Percentiles rank a stretch among this genome's conserved stretches.
Evolutionary conservation across 2,888 invertebrate species (phyloP).

Genomic region (Drosophila macrospina): DNA sequence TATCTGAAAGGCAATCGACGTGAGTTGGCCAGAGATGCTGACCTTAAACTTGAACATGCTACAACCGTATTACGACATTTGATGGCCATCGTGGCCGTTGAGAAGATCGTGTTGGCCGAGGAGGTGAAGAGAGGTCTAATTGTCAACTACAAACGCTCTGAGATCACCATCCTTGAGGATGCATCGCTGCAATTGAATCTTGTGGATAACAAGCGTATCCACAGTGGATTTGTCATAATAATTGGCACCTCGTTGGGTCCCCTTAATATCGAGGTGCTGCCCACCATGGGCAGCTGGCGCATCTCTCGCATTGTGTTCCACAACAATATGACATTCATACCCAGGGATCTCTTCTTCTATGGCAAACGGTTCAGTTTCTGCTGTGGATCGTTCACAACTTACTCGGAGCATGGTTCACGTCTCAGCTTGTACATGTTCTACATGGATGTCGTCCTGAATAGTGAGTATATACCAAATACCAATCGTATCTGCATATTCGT

Average conservation of each 20-base stretch:
- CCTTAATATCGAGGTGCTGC: constrained; percentile 21
- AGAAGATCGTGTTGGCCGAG: constrained; percentile 35
- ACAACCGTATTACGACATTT: constrained; percentile 31
- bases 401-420: neutral
- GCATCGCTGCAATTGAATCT: neutral
- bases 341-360: constrained; percentile 40
- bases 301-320: neutral
- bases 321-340: neutral
- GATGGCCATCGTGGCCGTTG: constrained; percentile 26
- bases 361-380: constrained; percentile 47
- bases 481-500: too few species aligned
- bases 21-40: neutral
- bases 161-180: neutral
- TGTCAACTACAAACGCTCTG: constrained; percentile 16
- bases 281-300: constrained; percentile 45
- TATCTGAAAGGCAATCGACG: neutral
- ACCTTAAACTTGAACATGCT: too few species aligned
- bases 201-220: neutral
- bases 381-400: constrained; percentile 33
- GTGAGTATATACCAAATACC: constrained; percentile 40
- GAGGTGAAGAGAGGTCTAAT: fast-evolving
- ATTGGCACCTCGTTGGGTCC: constrained; percentile 1
- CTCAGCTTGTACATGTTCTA: constrained; percentile 36
- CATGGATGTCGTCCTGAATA: constrained; percentile 34
- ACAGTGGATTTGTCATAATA: constrained; percentile 11